Conservation (phyloP, 2,113 vertebrate species). For the Bubalus kerabau region DNA sequence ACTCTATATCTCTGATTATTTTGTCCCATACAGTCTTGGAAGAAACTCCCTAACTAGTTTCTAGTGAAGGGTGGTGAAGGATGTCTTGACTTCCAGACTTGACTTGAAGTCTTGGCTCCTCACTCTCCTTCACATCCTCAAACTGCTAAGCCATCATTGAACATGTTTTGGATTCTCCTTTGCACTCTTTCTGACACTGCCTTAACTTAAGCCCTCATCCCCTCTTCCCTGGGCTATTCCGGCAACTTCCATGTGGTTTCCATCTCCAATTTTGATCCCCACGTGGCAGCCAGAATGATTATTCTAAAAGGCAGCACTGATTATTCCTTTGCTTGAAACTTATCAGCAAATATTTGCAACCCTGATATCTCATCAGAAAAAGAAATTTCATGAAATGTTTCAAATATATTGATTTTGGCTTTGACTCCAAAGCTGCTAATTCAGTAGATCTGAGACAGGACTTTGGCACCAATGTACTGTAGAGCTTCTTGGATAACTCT, state of each 20-base stretch:
- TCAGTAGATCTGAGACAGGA: not conserved
- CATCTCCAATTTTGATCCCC: not conserved
- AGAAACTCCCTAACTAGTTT: not conserved
- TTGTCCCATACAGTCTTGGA: not conserved
- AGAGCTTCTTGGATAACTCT: not conserved
- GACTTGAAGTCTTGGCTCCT: not conserved
- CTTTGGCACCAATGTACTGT: not conserved
- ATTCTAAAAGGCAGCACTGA: not conserved
- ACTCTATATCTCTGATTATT: not conserved
- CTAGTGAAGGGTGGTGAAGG: not conserved
- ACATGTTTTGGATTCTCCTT: not conserved
- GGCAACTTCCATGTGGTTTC: not conserved
- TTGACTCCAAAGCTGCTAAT: not conserved
- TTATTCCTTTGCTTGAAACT: slow-evolving; percentile 17
- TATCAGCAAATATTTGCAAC: slow-evolving; percentile 37
- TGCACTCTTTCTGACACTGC: not conserved
- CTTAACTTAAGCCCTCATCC: not conserved
- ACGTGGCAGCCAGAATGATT: not conserved
- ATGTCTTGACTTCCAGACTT: not conserved
- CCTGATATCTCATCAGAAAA: slow-evolving; percentile 12
- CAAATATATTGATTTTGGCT: not conserved
- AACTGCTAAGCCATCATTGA: not conserved
- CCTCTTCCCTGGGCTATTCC: not conserved
- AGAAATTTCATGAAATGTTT: slow-evolving; percentile 38
- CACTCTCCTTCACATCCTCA: not conserved